A percentile compares a stretch with the other conserved stretches of the same genome.
Evolutionary conservation across 1,140 invertebrate species (phyloP).

Genomic region (Zaprionus lachaisei): DNA sequence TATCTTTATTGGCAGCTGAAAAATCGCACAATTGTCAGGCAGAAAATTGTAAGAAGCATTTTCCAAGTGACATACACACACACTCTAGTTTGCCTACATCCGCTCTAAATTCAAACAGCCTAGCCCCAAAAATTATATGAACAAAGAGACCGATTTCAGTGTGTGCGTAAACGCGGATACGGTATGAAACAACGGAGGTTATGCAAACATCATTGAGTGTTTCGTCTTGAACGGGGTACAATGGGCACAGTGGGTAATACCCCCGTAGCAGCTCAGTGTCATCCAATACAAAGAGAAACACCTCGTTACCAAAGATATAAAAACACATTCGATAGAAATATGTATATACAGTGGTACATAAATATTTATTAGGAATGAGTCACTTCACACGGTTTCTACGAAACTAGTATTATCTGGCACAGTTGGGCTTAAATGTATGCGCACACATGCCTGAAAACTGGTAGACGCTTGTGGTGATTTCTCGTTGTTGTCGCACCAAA

Average conservation of each 20-base stretch:
- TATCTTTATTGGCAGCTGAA: background rate
- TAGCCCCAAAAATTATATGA: constrained; percentile 50
- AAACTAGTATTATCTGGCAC: constrained; percentile 58
- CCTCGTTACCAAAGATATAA: background rate
- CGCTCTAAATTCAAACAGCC: constrained; percentile 1
- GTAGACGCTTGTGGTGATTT: constrained; percentile 48
- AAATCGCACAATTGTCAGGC: background rate
- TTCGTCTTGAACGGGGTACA: constrained; percentile 45
- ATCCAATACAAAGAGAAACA: constrained; percentile 19
- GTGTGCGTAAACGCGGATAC: constrained; percentile 8
- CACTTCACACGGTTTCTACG: constrained; percentile 49
- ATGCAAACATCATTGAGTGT: constrained; percentile 32
- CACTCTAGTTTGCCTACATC: constrained; percentile 1
- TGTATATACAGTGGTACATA: constrained; percentile 14
- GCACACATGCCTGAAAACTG: background rate
- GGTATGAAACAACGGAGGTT: constrained; percentile 23
- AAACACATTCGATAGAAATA: constrained; percentile 19
- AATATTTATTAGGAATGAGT: constrained; percentile 45
- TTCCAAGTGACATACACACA: background rate
- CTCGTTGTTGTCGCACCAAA: constrained; percentile 31
- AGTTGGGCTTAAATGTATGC: constrained; percentile 10
- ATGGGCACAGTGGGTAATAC: constrained; percentile 66
- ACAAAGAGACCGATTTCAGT: constrained; percentile 67
- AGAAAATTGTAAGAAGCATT: background rate
- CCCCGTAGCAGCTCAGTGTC: constrained; percentile 23